Base-by-base conservation (phyloP, 2,888 invertebrate genomes). In the Tyria jacobaeae region DNA sequence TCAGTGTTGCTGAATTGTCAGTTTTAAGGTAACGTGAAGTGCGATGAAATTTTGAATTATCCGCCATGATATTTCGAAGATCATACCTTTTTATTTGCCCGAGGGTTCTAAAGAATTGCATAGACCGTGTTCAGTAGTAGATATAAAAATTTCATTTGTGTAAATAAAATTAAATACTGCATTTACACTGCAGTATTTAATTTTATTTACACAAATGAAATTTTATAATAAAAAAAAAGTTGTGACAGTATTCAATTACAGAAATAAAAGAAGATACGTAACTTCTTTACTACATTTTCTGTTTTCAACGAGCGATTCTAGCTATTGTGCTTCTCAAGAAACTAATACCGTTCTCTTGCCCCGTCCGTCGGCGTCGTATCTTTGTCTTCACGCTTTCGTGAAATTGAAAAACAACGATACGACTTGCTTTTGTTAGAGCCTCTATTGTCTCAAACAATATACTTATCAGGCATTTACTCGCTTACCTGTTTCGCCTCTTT, bases 371-470 rank as follows among this genome's bases (percentile, higher is more conserved):
- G 17, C 5, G 25, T 39, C 62, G 59, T 60, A 60, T 78, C 80
- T 73, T 78, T 77, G 80, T 81, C 79, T 72, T 75, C 67, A 71
- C 71, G 76, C 70, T 78, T 66, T 67, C 64, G 62, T 70, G 75
- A 74, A 87, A 84, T 85, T 86, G 85, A 86, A 86, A 85, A 91
- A 90, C 88, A 89, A 88, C 87, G 87, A 87, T 85, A 88, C 82
- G 81, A 76, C 78, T 74, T 81, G 64, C 89, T 86, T 87, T 91
- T 91, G 89, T 89, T 80, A 68, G 75, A 75, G 77, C 82, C 79
- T 80, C 84, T 88, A 91, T 92, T 92, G 91, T 91, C 87, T 92
- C 86, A 84, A 87, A 89, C 88, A 82, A 87, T 90, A 91, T 91
- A 87, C 86, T 90, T 90, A 92, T 91, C 92, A 86, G 84, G 81